These are phyloP conservation scores for Nibea albiflora DNA, from an alignment of 2,113 vertebrate species.

Conservation along the genomic window DNA sequence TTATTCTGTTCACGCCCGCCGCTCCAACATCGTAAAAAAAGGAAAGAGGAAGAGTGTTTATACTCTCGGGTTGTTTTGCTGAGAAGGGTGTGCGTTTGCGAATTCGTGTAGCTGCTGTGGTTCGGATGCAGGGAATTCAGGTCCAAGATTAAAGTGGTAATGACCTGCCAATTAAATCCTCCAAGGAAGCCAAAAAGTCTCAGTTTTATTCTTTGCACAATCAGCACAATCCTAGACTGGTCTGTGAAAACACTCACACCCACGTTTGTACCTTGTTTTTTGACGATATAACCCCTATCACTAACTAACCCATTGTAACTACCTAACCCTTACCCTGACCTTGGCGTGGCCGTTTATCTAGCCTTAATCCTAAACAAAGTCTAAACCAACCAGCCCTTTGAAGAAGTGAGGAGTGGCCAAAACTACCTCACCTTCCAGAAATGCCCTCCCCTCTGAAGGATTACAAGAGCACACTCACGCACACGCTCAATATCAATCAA, in stretches of 20 bases:
- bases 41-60: not conserved
- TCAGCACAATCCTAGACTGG: constrained; percentile 39
- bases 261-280: not conserved
- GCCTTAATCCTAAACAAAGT: not conserved
- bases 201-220: constrained; percentile 5
- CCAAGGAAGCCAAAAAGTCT: not conserved
- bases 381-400: not conserved
- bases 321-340: not conserved
- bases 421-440: not conserved
- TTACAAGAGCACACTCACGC: not conserved
- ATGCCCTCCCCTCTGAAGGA: not conserved
- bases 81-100: constrained; percentile 1
- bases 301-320: not conserved
- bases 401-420: not conserved
- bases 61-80: constrained; percentile 24
- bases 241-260: not conserved
- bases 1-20: constrained; percentile 39
- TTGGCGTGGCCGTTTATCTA: not conserved
- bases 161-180: constrained; percentile 33
- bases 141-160: constrained; percentile 27
- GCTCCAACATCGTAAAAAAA: not conserved
- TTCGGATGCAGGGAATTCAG: constrained; percentile 5
- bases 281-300: not conserved
- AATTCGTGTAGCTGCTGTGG: not conserved
- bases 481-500: not conserved